Percentiles rank a stretch among this genome's conserved stretches.
Conservation (phyloP, 2,888 invertebrate genomes). For the Cinara cedri region DNA sequence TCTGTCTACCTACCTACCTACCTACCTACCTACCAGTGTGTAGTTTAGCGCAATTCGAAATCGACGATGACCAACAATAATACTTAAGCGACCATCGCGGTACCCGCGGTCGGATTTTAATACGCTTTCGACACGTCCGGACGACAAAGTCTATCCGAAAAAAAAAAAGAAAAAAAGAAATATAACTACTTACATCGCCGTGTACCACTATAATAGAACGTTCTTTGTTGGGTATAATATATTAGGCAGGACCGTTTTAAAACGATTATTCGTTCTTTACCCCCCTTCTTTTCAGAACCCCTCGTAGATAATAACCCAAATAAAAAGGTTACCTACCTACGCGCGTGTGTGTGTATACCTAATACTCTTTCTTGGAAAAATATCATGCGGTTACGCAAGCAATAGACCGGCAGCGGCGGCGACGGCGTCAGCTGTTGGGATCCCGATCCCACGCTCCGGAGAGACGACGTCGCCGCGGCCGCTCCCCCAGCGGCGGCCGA, state of each 20-base stretch:
- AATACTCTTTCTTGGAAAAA: constrained; percentile 2
- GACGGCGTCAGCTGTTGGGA: constrained; percentile 42
- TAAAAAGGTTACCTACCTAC: constrained; percentile 20
- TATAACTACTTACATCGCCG: too few species aligned
- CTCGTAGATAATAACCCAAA: constrained; percentile 23
- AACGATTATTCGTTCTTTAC: constrained; percentile 18
- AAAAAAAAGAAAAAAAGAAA: neutral
- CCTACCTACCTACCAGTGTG: too few species aligned
- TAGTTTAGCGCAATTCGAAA: constrained; percentile 15
- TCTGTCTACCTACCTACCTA: too few species aligned
- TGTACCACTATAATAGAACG: neutral
- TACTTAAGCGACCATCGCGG: neutral
- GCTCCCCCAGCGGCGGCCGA: constrained; percentile 23
- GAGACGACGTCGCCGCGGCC: constrained; percentile 22
- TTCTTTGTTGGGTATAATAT: constrained; percentile 31
- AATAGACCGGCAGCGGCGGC: neutral
- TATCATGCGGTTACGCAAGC: constrained; percentile 31
- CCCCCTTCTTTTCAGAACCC: constrained; percentile 5
- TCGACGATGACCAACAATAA: neutral
- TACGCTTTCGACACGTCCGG: neutral
- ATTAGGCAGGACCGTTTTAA: neutral
- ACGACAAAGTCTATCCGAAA: neutral
- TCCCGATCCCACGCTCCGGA: constrained; percentile 43
- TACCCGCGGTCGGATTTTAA: neutral
- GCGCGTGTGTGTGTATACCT: neutral